A percentile compares a stretch with the other conserved stretches of the same genome.
phyloP scores from a whole-genome alignment of 2,797 vertebrate genomes.

The Phaenicophaeus curvirostris region DNA sequence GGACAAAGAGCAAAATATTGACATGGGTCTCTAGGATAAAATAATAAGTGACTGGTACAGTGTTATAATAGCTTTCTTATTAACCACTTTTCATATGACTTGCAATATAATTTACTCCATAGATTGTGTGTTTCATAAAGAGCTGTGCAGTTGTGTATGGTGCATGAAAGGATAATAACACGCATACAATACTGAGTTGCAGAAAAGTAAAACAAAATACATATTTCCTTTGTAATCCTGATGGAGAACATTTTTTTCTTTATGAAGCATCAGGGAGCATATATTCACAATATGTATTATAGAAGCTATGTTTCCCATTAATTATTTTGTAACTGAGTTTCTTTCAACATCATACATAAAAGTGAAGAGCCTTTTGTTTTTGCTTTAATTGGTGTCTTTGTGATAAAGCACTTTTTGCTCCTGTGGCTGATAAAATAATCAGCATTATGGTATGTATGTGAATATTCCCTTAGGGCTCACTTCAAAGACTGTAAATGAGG shows the following conservation, averaged over 20 bases:
- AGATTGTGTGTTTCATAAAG: not conserved
- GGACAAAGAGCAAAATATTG: not conserved
- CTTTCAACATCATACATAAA: conserved; percentile 66
- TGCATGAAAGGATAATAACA: not conserved
- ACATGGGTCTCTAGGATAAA: not conserved
- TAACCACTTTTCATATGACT: not conserved
- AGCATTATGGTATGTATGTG: not conserved
- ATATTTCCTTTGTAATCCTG: conserved; percentile 30
- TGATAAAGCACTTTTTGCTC: conserved; percentile 63
- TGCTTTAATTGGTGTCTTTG: conserved; percentile 68
- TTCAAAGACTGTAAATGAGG: conserved; percentile 69
- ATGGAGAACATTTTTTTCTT: conserved; percentile 16
- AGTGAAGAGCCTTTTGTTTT: conserved; percentile 60
- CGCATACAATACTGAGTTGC: not conserved
- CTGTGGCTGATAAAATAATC: conserved; percentile 61
- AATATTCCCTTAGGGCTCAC: conserved; percentile 58
- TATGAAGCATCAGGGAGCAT: conserved; percentile 6
- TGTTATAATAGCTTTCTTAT: not conserved
- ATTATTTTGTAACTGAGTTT: conserved; percentile 61
- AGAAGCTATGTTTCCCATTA: conserved; percentile 51
- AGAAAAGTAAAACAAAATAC: not conserved
- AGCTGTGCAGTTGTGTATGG: not conserved
- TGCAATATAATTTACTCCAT: not conserved
- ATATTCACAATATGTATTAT: conserved; percentile 14
- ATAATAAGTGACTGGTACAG: not conserved